Evolutionary conservation across 2,797 vertebrate genomes (phyloP).

Genomic region (Ambastaia sidthimunki): DNA sequence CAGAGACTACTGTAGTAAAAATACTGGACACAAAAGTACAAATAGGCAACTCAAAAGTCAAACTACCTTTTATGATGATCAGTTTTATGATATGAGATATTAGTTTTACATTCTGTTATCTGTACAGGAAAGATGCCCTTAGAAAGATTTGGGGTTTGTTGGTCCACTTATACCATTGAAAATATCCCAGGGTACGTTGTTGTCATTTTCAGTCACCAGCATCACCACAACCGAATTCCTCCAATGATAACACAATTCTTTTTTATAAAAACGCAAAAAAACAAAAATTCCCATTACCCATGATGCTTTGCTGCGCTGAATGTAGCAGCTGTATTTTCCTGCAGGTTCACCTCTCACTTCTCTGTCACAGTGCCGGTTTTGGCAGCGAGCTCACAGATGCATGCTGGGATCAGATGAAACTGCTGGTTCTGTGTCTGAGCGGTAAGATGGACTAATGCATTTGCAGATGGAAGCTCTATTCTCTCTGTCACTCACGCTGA

Average conservation of each 20-base stretch:
- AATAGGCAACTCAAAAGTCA: too few species aligned
- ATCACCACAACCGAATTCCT: background rate
- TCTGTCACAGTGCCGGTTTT: background rate
- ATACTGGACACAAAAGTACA: background rate
- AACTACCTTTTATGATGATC: too few species aligned
- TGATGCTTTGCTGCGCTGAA: slow-evolving; percentile 8
- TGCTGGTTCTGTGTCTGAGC: slow-evolving; percentile 11
- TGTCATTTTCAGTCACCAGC: background rate
- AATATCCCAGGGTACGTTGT: background rate
- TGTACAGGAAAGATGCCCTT: too few species aligned
- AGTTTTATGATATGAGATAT: too few species aligned
- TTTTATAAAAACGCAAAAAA: background rate
- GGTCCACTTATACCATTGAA: too few species aligned
- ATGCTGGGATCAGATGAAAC: slow-evolving; percentile 37
- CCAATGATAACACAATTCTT: background rate
- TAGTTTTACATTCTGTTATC: too few species aligned
- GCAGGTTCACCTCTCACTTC: background rate
- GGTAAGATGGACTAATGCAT: slow-evolving; percentile 27
- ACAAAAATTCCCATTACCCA: background rate
- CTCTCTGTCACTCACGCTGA: slow-evolving; percentile 41
- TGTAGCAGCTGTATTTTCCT: slow-evolving; percentile 11
- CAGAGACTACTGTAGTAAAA: background rate
- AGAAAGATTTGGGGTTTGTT: background rate
- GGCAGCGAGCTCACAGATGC: background rate
- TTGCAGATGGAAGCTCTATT: slow-evolving; percentile 40